phyloP scores from a whole-genome alignment of 2,797 vertebrate genomes.

The Gadopsis bispinosus region DNA sequence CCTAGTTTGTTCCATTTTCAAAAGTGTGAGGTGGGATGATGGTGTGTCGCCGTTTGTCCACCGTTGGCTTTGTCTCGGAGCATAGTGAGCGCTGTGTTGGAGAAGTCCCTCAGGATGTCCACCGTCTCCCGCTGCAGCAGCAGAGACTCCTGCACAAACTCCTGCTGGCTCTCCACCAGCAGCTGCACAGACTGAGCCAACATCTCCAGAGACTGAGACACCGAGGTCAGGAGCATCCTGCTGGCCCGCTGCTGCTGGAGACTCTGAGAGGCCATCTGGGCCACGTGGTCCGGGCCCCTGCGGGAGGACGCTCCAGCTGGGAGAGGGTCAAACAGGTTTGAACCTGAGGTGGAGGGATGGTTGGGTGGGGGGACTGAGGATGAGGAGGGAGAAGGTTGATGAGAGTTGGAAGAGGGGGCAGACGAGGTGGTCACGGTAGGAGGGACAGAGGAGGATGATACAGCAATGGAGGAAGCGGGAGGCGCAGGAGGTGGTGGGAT shows the following conservation, averaged over 20 bases:
- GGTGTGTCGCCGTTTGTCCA: conserved; percentile 25
- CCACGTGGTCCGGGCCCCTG: conserved; percentile 60
- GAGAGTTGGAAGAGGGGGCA: background rate
- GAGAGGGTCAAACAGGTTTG: conserved; percentile 19
- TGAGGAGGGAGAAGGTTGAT: background rate
- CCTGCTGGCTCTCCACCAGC: conserved; percentile 85
- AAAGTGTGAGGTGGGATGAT: conserved; percentile 30
- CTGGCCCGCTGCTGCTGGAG: conserved; percentile 85
- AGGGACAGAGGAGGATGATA: conserved; percentile 3
- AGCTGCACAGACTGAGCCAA: conserved; percentile 83
- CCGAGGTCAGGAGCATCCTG: conserved; percentile 77
- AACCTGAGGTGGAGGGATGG: background rate
- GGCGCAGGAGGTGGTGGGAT: background rate
- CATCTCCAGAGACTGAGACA: conserved; percentile 83
- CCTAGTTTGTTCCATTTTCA: conserved; percentile 3
- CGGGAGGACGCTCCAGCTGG: conserved; percentile 35
- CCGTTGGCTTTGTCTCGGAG: conserved; percentile 80
- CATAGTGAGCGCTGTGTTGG: conserved; percentile 79
- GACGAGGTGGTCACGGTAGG: conserved; percentile 3
- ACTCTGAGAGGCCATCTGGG: conserved; percentile 79
- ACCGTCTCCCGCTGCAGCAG: conserved; percentile 84
- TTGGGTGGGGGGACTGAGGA: background rate
- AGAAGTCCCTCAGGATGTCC: conserved; percentile 83
- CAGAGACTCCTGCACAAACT: conserved; percentile 85
- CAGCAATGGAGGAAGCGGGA: background rate